Base-by-base conservation (phyloP, 2,888 invertebrate genomes). In the Melanostoma scalare region DNA sequence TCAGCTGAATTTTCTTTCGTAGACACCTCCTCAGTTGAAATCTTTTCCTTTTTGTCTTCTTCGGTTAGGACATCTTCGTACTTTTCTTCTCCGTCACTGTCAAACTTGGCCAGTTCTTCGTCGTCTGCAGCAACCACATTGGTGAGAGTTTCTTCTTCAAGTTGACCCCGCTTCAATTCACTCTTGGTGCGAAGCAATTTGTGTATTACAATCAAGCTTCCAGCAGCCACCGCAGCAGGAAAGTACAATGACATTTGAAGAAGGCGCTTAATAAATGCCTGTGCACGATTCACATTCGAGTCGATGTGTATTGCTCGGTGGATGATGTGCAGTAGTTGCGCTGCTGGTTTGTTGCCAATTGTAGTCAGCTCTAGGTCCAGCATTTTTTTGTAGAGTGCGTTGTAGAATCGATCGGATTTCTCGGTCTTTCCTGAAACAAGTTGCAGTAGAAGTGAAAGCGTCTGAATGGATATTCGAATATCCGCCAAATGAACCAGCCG, bases 371-470 rank as follows among this genome's bases (percentile, higher is more conserved):
- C 94, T 0, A 96, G 93, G 89, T 96, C 96, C 0, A 95, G 90
- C 73, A 99, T 90, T 89, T 98, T 98, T 31, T 94, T 94, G 89
- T 99, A 99, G 42, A 99, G 93, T 0, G 97, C 96, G 78, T 94
- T 94, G 92, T 98, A 99, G 92, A 95, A 97, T 0, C 91, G 89
- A 86, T 91, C 91, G 0, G 89, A 87, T 69, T 91, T 90, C 61
- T 89, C 90, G 0, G 89, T 88, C 72, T 90, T 89, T 0, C 88
- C 89, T 0, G 89, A 87, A 10, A 91, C 87, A 55, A 90, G 46
- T 68, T 91, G 90, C 20, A 91, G 86, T 8, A 92, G 86, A 48
- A 91, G 85, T 9, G 90, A 90, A 8, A 92, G 85, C 0, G 91
- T 90, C 87, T 93, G 94, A 56, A 94, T 89, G 2, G 93, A 92